Base-by-base conservation (phyloP, 2,113 vertebrate species). In the Onychorhynchus coronatus region DNA sequence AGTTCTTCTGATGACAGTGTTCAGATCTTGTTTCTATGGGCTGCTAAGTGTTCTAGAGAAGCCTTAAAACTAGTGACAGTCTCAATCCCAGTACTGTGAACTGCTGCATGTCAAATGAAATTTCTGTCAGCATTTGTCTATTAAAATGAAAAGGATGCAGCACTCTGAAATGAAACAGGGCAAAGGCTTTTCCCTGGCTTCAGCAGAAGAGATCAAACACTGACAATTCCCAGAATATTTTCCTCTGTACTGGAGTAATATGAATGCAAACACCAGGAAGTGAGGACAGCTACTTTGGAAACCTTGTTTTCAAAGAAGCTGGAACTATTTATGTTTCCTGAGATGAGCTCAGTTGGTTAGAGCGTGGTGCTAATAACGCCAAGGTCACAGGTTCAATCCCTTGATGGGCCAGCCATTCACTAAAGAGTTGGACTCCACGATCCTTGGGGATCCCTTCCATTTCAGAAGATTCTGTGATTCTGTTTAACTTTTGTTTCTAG, bases 281-380 rank as follows among this genome's bases (percentile, higher is more conserved):
- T 74, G 31, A 61, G 10, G 37, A 63, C 33, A 74, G 59, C 33
- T 80, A 33, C 75, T 90, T 42, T 73, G 27, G 65, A 63, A 88
- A 24, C 37, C 21, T 66, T 50, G 25, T 75, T 73, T 74, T 83
- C 46, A 62, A 71, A 93, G 71, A 50, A 85, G 72, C 67, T 91
- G 63, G 22, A 80, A 88, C 71, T 61, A 44, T 23, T 59, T 61
- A 3, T 15, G 49, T 55, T 83, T 70, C 41, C 79, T 62, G 41
- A 27, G 6, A 62, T 62, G 30, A 97, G 91, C 86, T 97, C 96
- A 97, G 95, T 53, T 97, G 95, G 95, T 96, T 95, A 96, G 94
- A 97, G 89, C 93, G 93, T 94, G 86, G 86, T 97, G 55, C 22
- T 42, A 95, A 93, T 96, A 97, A 97, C 46, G 73, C 92, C 91